Evolutionary conservation across 2,797 vertebrate genomes (phyloP), one percentile per base, ranked within the genome.

Genomic region (Pitangus sulphuratus): DNA sequence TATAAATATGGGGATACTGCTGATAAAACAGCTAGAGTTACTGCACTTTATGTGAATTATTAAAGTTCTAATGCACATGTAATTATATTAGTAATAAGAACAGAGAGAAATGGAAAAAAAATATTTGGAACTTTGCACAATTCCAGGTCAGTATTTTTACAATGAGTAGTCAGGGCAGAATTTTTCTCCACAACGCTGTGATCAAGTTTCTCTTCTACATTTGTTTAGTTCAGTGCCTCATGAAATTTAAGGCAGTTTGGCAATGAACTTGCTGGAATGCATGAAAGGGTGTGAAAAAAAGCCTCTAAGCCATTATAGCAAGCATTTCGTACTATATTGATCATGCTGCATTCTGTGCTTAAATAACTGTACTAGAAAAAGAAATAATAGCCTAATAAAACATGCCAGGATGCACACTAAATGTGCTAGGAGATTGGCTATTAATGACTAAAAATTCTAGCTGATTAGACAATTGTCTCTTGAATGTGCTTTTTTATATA

Each of bases 381-480:
- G 48, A 89, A 93, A 89, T 75, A 80, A 89, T 35, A 51, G 50
- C 42, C n/a, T 81, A 85, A 89, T 91, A 86, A 92, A 92, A 42
- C 19, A 13, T 71, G 33, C 48, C 44, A 75, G 42, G 26, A 76
- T 69, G 54, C 84, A 62, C 69, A 31, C 33, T 62, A 62, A 89
- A 74, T 82, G 66, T 54, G 14, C 51, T 60, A 42, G 56, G 69
- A 88, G 64, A 84, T 80, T 79, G 62, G 72, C 31, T 54, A 66
- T 71, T 93, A 90, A 75, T 89, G 54, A 72, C n/a, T 84, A 35
- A 48, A 86, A 95, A 88, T 95, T 80, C 79, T 37, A 87, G 28
- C 57, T 95, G 91, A 93, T 97, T 84, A 93, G 65, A 42, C 76
- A 89, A 50, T 93, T 92, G 62, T 93, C 56, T 94, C 48, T 77